phyloP scores from a whole-genome alignment of 2,797 vertebrate genomes.

The Rhinoraja longicauda region DNA sequence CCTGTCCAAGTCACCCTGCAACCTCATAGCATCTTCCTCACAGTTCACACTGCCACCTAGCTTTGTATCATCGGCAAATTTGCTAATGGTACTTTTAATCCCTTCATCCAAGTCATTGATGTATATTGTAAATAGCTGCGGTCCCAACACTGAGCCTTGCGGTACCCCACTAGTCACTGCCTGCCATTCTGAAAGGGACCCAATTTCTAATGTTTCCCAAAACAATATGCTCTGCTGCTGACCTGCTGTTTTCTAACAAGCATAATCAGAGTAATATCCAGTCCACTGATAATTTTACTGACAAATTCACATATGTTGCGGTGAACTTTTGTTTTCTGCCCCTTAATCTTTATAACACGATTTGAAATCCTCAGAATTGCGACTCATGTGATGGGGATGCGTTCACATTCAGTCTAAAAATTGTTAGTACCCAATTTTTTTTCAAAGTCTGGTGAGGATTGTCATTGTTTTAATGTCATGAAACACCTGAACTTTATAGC shows the following conservation, averaged over 20 bases:
- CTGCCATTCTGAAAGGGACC: too few relatives aligned
- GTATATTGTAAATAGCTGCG: too few relatives aligned
- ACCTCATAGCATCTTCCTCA: too few relatives aligned
- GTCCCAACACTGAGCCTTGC: too few relatives aligned
- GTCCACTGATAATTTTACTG: background rate
- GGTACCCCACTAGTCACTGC: too few relatives aligned
- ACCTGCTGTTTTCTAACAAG: background rate
- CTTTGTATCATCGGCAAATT: too few relatives aligned
- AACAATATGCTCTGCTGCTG: background rate
- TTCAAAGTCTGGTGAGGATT: background rate
- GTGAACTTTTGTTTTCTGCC: background rate
- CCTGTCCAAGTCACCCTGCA: too few relatives aligned
- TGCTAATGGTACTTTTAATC: too few relatives aligned
- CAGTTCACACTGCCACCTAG: too few relatives aligned
- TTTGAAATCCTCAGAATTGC: background rate
- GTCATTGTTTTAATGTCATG: background rate
- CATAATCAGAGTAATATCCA: background rate
- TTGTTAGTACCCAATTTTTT: background rate
- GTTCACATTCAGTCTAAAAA: background rate
- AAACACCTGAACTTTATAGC: background rate
- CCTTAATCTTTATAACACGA: background rate
- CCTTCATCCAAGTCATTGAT: too few relatives aligned
- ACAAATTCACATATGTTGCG: background rate
- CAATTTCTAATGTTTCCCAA: background rate
- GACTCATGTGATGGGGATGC: background rate